Evolutionary conservation across 2,888 invertebrate genomes (phyloP), one percentile per base, ranked within the genome.

Genomic region (Noctuana brunneofusca): DNA sequence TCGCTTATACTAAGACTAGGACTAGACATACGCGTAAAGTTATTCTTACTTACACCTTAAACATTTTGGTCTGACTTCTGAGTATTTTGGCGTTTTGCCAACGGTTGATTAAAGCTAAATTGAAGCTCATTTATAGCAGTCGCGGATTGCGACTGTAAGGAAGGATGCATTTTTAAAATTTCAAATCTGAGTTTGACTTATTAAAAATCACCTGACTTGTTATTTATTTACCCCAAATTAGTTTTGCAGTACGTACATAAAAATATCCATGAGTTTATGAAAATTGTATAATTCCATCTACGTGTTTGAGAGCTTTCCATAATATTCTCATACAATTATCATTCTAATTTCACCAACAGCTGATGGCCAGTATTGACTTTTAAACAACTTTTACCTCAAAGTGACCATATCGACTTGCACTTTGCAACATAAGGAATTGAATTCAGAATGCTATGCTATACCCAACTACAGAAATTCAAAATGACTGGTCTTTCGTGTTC

Each of bases 61-160:
- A 32, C 3, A 12, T 1, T 14, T 48, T 6, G n/a, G n/a, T 46
- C 18, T 48, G 22, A n/a, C 1, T 20, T 46, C 18, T 48, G 22
- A n/a, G 6, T 20, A 48, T 20, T 38, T 57, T 57, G 57, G 48
- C 57, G 32, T 1, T 22, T 20, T 16, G 32, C 57, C 57, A 57
- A 46, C 24, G 8, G 32, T 11, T 49, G 30, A 55, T 55, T 55
- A 41, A 43, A 55, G 27, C 27, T 43, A 55, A 55, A 55, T 55
- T 43, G 41, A 55, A 38, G 3, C 3, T 38, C 12, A 43, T 41
- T 55, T 41, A 43, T 41, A 24, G 16, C 43, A 32, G 14, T 11
- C 14, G 6, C 38, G 14, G 5, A 14, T 14, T 5, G 56, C 43
- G 16, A 14, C 20, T 49, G 46, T n/a, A 32, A n/a, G n/a, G 14